These are phyloP conservation scores for Larimichthys crocea DNA, from an alignment of 2,113 vertebrate genomes.

Conservation along the genomic window DNA sequence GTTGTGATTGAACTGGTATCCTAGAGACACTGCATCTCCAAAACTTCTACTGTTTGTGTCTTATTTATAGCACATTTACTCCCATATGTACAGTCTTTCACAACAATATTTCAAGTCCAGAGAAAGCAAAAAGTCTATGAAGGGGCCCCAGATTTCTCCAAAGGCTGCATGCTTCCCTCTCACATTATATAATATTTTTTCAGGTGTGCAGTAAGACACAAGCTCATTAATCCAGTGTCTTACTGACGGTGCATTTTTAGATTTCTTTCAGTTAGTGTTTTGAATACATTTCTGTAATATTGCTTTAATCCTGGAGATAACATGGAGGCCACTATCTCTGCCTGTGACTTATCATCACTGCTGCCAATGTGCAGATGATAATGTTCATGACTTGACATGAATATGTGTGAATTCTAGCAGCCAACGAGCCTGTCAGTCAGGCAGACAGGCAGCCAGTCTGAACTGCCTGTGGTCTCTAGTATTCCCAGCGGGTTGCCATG, in stretches of 20 bases:
- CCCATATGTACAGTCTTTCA: constrained; percentile 33
- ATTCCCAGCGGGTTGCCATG: constrained; percentile 41
- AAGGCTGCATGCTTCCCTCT: no score
- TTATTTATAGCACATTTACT: constrained; percentile 27
- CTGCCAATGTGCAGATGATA: constrained; percentile 16
- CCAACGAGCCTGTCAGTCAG: constrained; percentile 20
- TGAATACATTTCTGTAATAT: neutral
- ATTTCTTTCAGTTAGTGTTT: neutral
- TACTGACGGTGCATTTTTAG: no score
- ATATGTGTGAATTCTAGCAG: constrained; percentile 32
- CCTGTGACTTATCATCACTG: constrained; percentile 20
- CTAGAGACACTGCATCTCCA: neutral
- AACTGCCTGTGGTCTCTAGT: constrained; percentile 33
- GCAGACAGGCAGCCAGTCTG: constrained; percentile 8
- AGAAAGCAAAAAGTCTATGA: no score
- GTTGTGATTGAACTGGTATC: neutral
- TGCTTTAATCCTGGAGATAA: neutral
- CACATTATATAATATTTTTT: no score
- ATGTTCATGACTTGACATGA: constrained; percentile 43
- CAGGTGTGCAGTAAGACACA: no score
- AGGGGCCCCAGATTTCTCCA: no score
- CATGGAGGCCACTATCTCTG: neutral
- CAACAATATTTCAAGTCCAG: constrained; percentile 11
- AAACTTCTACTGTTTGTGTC: neutral
- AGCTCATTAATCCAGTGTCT: no score